A percentile compares a stretch with the other conserved stretches of the same genome.
phyloP scores from a whole-genome alignment of 2,888 invertebrate species.

The Stenotaenia linearis region DNA sequence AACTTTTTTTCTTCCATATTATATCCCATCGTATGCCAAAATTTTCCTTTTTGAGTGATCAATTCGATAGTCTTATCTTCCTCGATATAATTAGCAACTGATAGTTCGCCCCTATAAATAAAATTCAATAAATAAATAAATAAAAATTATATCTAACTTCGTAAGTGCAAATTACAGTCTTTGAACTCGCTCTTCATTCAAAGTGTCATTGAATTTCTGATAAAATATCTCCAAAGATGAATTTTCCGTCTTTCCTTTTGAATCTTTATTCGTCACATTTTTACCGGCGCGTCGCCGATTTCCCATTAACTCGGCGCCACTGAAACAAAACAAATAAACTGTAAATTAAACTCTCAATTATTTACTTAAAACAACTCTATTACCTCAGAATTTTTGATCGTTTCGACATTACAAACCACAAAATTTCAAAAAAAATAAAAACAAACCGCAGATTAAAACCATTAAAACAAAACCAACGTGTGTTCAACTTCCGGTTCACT shows the following conservation, averaged over 20 bases:
- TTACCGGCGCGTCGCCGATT: neutral
- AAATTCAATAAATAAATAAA: neutral
- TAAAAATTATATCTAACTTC: neutral
- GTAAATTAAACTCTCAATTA: neutral
- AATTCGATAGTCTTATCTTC: neutral
- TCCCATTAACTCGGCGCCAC: neutral
- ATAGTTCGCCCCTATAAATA: neutral
- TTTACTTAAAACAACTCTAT: neutral
- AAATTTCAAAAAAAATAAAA: neutral
- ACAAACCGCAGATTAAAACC: no score
- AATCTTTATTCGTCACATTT: neutral
- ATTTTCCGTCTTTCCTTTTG: neutral
- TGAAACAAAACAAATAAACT: neutral
- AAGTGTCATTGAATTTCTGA: neutral
- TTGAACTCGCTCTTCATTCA: neutral
- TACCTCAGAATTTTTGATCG: neutral
- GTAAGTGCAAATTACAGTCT: neutral
- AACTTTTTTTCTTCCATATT: neutral
- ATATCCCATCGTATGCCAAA: slow-evolving; percentile 27
- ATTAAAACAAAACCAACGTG: no score
- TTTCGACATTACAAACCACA: neutral
- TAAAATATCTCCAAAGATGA: neutral
- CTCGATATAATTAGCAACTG: neutral
- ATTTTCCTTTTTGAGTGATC: slow-evolving; percentile 6
- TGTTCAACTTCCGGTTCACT: no score